Percentiles rank a stretch among this genome's conserved stretches.
phyloP scores from a whole-genome alignment of 1,140 invertebrate species.

The Phortica variegata region DNA sequence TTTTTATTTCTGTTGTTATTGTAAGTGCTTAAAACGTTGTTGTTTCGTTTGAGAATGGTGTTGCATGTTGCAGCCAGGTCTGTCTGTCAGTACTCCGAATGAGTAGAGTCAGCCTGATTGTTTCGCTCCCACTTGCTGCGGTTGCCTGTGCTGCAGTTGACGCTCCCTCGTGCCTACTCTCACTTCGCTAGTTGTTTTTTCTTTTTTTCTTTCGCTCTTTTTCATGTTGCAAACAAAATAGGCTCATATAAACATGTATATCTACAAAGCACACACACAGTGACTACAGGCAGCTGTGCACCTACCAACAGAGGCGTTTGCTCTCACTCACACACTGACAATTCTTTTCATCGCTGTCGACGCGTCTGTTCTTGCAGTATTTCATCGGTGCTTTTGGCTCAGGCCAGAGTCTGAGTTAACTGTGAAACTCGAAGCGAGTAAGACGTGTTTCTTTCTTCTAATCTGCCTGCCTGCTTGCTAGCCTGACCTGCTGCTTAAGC shows the following conservation, averaged over 20 bases:
- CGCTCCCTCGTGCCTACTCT: slow-evolving; percentile 21
- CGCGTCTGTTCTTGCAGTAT: background rate
- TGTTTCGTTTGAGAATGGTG: background rate
- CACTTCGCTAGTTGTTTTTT: slow-evolving; percentile 18
- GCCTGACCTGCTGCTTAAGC: too few species aligned
- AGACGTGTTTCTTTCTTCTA: slow-evolving; percentile 51
- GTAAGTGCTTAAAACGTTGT: background rate
- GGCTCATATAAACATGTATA: slow-evolving; percentile 24
- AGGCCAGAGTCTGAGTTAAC: too few species aligned
- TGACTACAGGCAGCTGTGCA: too few species aligned
- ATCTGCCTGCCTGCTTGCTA: slow-evolving; percentile 4
- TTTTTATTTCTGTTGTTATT: too few species aligned
- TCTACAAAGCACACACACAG: slow-evolving; percentile 26
- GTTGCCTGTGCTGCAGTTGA: slow-evolving; percentile 23
- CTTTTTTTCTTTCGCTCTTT: slow-evolving; percentile 17
- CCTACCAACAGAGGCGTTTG: too few species aligned
- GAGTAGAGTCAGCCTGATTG: slow-evolving; percentile 3
- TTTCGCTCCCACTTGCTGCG: background rate
- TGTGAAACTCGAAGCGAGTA: slow-evolving; percentile 52
- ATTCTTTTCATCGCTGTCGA: slow-evolving; percentile 33
- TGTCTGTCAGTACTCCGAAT: background rate
- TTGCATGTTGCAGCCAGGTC: background rate
- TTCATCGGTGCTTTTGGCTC: too few species aligned
- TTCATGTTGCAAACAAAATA: too few species aligned
- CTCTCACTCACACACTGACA: slow-evolving; percentile 15